Conservation (phyloP, 2,797 vertebrate genomes). For the Falco berigora region DNA sequence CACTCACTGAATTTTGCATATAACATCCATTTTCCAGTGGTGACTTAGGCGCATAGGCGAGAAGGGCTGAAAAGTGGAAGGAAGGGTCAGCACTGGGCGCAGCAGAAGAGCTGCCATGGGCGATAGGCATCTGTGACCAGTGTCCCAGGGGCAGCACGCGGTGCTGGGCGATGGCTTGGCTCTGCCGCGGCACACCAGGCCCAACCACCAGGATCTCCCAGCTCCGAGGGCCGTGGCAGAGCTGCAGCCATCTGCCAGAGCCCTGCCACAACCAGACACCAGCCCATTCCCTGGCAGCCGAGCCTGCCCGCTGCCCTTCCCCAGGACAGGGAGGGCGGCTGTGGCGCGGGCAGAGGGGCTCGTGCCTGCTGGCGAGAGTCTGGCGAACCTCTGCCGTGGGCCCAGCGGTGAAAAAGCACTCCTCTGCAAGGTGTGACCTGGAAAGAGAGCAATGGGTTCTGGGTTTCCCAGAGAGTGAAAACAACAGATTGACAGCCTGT, state of each 20-base stretch:
- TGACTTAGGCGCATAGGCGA: rapidly evolving
- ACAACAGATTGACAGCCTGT: neutral
- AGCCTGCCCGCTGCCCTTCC: neutral
- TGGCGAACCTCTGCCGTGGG: neutral
- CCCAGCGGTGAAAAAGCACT: too few relatives aligned
- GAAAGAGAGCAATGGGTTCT: neutral
- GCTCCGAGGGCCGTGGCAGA: neutral
- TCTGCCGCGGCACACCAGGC: neutral
- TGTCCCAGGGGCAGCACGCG: rapidly evolving
- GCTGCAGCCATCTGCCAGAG: neutral
- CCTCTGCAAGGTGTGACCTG: neutral
- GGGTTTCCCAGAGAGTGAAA: neutral
- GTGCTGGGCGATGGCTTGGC: neutral
- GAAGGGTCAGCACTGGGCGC: neutral
- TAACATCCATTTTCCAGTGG: rapidly evolving
- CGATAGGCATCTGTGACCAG: rapidly evolving
- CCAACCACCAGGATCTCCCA: neutral
- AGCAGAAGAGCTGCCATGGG: rapidly evolving
- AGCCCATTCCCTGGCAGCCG: neutral
- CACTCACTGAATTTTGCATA: rapidly evolving
- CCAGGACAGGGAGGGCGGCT: neutral
- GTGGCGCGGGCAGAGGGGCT: neutral
- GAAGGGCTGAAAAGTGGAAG: neutral
- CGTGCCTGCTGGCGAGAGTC: rapidly evolving
- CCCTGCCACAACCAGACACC: neutral